These are phyloP conservation scores for Napeogenes sylphis DNA, from an alignment of 2,888 invertebrate species.

Conservation along the genomic window DNA sequence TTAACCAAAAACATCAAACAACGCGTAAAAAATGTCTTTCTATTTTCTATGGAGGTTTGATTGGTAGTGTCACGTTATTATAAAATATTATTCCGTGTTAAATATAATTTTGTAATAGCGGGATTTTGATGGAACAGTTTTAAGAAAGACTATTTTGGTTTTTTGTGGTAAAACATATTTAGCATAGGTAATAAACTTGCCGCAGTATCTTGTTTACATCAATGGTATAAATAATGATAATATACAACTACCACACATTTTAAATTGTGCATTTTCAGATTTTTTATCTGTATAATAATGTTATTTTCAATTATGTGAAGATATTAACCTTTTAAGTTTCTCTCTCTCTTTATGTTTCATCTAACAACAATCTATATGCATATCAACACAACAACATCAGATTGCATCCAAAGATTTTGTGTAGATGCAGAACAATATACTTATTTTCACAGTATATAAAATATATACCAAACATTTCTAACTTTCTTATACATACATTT, in stretches of 20 bases:
- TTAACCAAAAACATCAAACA: constrained; percentile 1
- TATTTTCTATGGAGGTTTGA: constrained; percentile 21
- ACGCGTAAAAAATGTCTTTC: constrained; percentile 8
- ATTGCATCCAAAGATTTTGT: too few species aligned
- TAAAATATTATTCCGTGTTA: constrained; percentile 16
- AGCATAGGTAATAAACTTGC: not conserved
- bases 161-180: not conserved
- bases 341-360: too few species aligned
- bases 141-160: not conserved
- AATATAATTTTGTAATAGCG: constrained; percentile 4
- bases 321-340: too few species aligned
- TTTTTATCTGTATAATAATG: too few species aligned
- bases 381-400: too few species aligned
- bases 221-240: constrained; percentile 3
- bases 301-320: too few species aligned
- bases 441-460: too few species aligned
- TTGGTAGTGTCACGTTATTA: constrained; percentile 30
- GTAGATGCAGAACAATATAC: too few species aligned
- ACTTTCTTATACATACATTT: too few species aligned
- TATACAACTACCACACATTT: constrained; percentile 6
- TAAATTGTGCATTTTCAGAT: not conserved
- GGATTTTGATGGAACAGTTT: not conserved
- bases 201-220: constrained; percentile 4
- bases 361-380: too few species aligned
- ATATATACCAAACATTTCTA: too few species aligned